Conservation (phyloP, 2,797 vertebrate species). For the Rhyacichthys aspro region DNA sequence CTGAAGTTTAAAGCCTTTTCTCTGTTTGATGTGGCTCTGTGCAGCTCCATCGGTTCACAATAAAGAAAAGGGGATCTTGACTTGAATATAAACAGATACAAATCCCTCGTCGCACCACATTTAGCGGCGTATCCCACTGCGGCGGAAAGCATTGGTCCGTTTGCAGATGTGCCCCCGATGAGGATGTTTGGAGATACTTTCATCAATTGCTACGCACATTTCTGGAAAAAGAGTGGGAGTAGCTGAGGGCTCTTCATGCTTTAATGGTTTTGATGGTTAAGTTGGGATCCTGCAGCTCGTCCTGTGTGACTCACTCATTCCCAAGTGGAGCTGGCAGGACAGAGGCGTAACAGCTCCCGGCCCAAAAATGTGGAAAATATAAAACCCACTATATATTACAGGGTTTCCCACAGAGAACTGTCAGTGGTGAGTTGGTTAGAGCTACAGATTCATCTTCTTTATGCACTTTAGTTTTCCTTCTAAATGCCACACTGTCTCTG, state of each 20-base stretch:
- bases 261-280: slow-evolving; percentile 34
- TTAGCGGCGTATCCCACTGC: background rate
- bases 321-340: slow-evolving; percentile 35
- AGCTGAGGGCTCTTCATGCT: slow-evolving; percentile 42
- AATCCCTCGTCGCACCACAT: background rate
- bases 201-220: slow-evolving; percentile 26
- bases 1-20: background rate
- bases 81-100: slow-evolving; percentile 22
- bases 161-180: slow-evolving; percentile 19
- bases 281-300: slow-evolving; percentile 34
- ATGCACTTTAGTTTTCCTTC: background rate
- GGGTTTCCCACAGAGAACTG: slow-evolving; percentile 3
- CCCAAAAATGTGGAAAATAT: slow-evolving; percentile 2
- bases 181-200: slow-evolving; percentile 17
- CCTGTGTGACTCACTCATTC: slow-evolving; percentile 72
- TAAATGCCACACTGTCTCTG: background rate
- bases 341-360: slow-evolving; percentile 16
- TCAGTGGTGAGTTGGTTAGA: background rate
- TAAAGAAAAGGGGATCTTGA: background rate
- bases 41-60: background rate
- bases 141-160: slow-evolving; percentile 15
- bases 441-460: background rate
- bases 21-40: background rate
- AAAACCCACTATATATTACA: background rate
- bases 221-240: slow-evolving; percentile 34